Conservation (phyloP, 2,888 invertebrate genomes). For the Eretmocerus hayati region DNA sequence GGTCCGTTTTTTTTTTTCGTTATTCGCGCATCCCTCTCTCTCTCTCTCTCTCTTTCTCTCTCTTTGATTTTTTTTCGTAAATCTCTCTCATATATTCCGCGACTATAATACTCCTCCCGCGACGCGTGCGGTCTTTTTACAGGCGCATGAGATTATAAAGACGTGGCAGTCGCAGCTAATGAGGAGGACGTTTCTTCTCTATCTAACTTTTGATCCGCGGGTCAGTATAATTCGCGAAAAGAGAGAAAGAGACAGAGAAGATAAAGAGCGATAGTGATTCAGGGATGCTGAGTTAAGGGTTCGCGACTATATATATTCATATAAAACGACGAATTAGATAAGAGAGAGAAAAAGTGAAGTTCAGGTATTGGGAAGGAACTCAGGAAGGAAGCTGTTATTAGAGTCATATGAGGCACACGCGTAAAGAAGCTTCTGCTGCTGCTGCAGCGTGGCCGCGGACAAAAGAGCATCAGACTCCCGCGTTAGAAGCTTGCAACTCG, state of each 20-base stretch:
- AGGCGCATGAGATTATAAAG: slow-evolving; percentile 11
- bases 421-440: not conserved
- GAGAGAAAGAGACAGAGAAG: slow-evolving; percentile 9
- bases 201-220: no score
- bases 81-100: not conserved
- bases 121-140: no score
- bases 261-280: slow-evolving; percentile 4
- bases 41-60: not conserved
- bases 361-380: not conserved
- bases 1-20: not conserved
- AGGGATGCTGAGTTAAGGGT: no score
- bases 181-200: no score
- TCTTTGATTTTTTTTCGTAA: not conserved
- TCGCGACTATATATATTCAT: no score
- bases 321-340: not conserved
- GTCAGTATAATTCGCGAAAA: not conserved
- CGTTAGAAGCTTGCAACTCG: no score
- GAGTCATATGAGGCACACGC: no score
- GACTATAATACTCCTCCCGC: no score
- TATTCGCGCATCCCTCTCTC: not conserved
- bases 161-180: slow-evolving; percentile 4
- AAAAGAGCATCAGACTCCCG: no score
- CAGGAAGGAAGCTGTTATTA: no score
- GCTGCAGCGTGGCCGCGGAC: no score
- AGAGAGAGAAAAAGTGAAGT: slow-evolving; percentile 4